Evolutionary conservation across 2,113 vertebrate species (phyloP).

Genomic region (Clarias gariepinus): DNA sequence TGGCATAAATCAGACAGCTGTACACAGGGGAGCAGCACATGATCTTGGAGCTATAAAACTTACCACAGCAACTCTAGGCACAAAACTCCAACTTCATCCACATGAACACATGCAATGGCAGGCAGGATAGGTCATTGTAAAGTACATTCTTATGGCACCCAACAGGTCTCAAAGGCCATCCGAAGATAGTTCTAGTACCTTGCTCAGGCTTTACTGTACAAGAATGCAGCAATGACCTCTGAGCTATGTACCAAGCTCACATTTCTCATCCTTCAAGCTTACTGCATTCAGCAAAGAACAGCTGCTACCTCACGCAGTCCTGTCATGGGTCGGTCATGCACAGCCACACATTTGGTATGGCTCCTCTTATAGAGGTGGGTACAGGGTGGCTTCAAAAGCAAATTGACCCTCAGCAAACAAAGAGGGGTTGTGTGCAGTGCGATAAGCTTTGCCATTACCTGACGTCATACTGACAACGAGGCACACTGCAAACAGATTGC

Average conservation of each 20-base stretch:
- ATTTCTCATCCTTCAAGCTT: slow-evolving; percentile 24
- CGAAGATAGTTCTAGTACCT: background rate
- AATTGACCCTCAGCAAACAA: slow-evolving; percentile 15
- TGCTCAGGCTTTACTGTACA: background rate
- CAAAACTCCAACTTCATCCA: background rate
- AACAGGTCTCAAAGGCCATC: background rate
- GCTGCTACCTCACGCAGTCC: slow-evolving; percentile 10
- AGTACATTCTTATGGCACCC: background rate
- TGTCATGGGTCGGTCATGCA: background rate
- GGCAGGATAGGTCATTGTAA: background rate
- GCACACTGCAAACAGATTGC: slow-evolving; percentile 14
- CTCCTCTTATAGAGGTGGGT: background rate
- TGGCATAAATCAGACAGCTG: background rate
- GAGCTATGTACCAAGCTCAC: slow-evolving; percentile 16
- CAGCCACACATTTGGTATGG: background rate
- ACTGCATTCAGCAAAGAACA: slow-evolving; percentile 22
- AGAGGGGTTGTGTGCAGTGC: background rate
- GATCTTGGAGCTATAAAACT: background rate
- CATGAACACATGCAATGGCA: background rate
- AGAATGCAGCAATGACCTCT: background rate
- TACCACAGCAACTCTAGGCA: background rate
- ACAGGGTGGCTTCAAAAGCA: background rate
- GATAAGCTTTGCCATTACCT: background rate
- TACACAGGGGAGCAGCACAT: background rate
- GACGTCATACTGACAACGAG: slow-evolving; percentile 13